phyloP scores from a whole-genome alignment of 1,140 invertebrate species.

The Drosophila tsacasi region DNA sequence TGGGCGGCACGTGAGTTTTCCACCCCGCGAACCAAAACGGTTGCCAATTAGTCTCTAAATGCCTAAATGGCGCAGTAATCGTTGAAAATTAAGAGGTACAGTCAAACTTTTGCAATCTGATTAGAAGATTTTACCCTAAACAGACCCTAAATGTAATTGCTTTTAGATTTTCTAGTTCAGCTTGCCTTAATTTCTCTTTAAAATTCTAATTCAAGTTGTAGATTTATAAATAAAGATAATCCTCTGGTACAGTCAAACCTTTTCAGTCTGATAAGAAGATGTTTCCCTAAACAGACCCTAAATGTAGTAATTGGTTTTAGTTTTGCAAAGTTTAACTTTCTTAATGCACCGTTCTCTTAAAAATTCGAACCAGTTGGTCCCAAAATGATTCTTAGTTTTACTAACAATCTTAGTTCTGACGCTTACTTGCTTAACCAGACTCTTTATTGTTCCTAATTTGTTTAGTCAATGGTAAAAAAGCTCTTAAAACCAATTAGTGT shows the following conservation, averaged over 20 bases:
- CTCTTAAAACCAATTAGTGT: neutral
- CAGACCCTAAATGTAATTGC: neutral
- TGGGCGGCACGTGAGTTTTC: slow-evolving; percentile 38
- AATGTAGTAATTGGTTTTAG: neutral
- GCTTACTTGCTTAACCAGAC: neutral
- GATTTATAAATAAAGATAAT: too few species aligned
- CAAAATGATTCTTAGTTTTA: neutral
- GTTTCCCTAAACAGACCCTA: neutral
- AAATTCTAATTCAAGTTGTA: too few species aligned
- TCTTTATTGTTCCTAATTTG: neutral
- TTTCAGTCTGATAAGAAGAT: neutral
- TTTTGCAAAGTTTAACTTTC: neutral
- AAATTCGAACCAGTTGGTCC: neutral
- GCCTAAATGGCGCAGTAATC: slow-evolving; percentile 55
- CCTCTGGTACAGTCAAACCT: neutral
- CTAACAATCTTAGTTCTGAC: neutral
- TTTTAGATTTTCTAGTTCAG: neutral
- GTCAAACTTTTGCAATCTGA: neutral
- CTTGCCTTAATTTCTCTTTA: too few species aligned
- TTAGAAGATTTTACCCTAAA: neutral
- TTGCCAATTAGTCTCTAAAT: slow-evolving; percentile 43
- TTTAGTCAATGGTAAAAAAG: neutral
- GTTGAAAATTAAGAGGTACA: slow-evolving; percentile 6
- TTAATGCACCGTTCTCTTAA: neutral
- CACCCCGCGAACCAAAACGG: slow-evolving; percentile 13